Evolutionary conservation across 2,888 invertebrate species (phyloP), one percentile per base, ranked within the genome.

Genomic region (Monoplex corrugatus): DNA sequence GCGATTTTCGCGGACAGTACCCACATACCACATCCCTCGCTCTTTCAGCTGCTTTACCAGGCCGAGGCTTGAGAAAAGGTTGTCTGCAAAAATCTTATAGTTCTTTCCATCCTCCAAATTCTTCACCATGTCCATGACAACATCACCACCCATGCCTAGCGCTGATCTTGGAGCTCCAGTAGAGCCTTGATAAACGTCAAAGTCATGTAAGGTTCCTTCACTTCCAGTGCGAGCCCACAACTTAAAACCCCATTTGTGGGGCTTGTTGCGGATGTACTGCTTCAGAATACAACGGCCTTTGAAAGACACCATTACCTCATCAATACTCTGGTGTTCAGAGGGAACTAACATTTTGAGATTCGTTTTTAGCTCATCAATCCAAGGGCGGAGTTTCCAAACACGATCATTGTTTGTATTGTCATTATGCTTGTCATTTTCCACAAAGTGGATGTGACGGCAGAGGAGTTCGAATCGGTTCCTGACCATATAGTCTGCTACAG

Each of bases 251-350:
- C 89, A 89, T 19, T 72, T 78, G n/a, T 87, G 85, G 10, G 90
- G 91, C 44, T 90, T 91, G 75, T 85, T 63, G 32, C 78, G 82
- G 43, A 91, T 86, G 87, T 92, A 92, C 85, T 92, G 90, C 50
- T 85, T 90, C 35, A 92, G 80, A 0, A 28, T 28, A 23, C 50
- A 85, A 43, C 91, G 88, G 3, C 94, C 93, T 89, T 93, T 94
- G 92, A 93, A 95, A 32, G 94, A 93, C 16, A 93, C 92, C 90
- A 94, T 94, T 78, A 93, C 90, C 89, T 95, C 93, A 89, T 95
- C 94, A 43, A 95, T 89, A 28, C 91, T 88, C 78, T 91, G 82
- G 78, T 93, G 82, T 89, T 95, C 94, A 90, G 94, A 94, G 63
- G 92, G 91, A n/a, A n/a, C n/a, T n/a, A n/a, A n/a, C n/a, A n/a